Conservation (phyloP, 23 tunicate species). For the Botrylloides violaceus region DNA sequence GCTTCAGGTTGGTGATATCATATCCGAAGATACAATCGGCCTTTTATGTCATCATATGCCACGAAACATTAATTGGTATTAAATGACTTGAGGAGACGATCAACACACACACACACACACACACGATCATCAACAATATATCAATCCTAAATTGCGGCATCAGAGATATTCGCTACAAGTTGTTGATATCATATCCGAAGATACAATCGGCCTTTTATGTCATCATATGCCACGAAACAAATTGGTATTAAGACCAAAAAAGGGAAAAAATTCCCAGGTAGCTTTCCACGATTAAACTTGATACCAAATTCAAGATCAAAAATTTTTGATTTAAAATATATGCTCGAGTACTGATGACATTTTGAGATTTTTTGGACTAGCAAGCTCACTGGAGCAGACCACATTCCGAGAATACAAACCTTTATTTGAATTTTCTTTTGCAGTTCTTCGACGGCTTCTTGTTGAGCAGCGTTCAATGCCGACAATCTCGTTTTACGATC, state of each 20-base stretch:
- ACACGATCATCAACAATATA: background rate
- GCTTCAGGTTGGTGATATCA: conserved; percentile 4
- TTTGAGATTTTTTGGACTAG: too few relatives aligned
- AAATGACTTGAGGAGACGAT: too few relatives aligned
- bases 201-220: conserved; percentile 16
- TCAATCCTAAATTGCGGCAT: background rate
- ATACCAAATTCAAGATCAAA: too few relatives aligned
- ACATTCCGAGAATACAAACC: too few relatives aligned
- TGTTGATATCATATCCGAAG: background rate
- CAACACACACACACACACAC: too few relatives aligned
- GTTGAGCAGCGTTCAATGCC: conserved; percentile 86
- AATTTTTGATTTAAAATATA: too few relatives aligned
- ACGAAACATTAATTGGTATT: background rate
- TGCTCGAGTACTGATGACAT: too few relatives aligned
- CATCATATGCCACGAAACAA: conserved; percentile 5
- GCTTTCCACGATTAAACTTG: too few relatives aligned
- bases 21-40: conserved; percentile 15
- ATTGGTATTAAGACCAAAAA: too few relatives aligned
- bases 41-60: conserved; percentile 19
- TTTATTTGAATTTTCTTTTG: conserved; percentile 93
- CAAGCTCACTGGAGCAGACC: too few relatives aligned
- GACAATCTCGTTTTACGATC: conserved; percentile 72
- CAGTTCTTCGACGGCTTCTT: conserved; percentile 86
- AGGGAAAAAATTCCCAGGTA: too few relatives aligned
- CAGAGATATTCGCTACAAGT: conserved; percentile 16